These are phyloP conservation scores for Pyrgilauda ruficollis DNA, from an alignment of 2,113 vertebrate genomes.

Conservation along the genomic window DNA sequence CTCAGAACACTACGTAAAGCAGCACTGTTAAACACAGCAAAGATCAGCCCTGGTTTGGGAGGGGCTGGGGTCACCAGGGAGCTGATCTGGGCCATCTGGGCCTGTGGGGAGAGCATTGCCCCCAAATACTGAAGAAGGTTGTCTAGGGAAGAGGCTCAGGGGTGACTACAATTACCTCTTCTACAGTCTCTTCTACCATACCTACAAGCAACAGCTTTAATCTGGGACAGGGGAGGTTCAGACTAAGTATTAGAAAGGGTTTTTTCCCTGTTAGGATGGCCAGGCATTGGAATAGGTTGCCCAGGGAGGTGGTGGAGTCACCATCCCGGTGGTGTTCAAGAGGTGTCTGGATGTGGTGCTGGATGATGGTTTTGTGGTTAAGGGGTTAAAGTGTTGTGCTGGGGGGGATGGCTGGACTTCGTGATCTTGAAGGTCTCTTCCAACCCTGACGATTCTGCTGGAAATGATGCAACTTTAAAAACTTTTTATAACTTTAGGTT, in stretches of 20 bases:
- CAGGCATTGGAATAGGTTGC: neutral
- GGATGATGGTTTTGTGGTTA: neutral
- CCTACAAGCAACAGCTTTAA: neutral
- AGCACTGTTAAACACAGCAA: neutral
- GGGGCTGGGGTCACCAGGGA: neutral
- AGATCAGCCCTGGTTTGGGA: neutral
- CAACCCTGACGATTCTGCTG: neutral
- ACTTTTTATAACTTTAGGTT: neutral
- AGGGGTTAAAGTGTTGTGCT: neutral
- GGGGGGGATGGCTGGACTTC: neutral
- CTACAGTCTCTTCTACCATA: neutral
- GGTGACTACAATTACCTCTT: neutral
- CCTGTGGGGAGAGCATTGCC: fast-evolving
- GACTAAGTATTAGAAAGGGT: neutral
- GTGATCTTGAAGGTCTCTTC: neutral
- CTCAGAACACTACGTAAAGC: fast-evolving
- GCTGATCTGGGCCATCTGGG: neutral
- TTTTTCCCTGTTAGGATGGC: neutral
- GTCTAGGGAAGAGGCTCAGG: neutral
- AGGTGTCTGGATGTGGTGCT: fast-evolving
- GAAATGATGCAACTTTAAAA: neutral
- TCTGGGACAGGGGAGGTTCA: neutral
- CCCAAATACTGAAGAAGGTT: neutral
- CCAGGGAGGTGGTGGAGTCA: neutral
- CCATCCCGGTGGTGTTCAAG: fast-evolving